Evolutionary conservation across 2,888 invertebrate species (phyloP), one percentile per base, ranked within the genome.

Genomic region (Agrochola litura): DNA sequence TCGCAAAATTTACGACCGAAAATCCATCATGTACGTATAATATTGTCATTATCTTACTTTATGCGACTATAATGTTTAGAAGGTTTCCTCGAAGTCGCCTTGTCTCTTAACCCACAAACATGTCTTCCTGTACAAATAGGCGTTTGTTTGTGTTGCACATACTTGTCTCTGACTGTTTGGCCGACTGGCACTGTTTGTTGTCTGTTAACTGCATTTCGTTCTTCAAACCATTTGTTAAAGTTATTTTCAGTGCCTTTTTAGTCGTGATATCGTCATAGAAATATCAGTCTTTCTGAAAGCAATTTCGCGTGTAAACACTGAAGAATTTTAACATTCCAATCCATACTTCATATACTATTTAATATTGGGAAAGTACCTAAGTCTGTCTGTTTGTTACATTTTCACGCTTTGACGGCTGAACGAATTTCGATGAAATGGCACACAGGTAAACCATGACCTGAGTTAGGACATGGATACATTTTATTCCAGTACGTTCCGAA

Each of bases 111-210:
- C 85, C 77, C 49, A 85, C 73, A 77, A 73, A 85, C 67, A 22
- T 25, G 41, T 80, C 79, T 88, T 81, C 83, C 86, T 88, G 69
- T 71, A 77, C 78, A 81, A 83, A 83, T 65, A 86, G 63, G 16
- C 41, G 52, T 70, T 66, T 79, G 69, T 83, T 83, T 88, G 77
- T 52, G 41, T 67, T 72, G 75, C 70, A 74, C 76, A 75, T 83
- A 82, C 78, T 41, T 71, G 30, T 60, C 43, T 79, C 61, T 37
- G 68, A 71, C 46, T 71, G 68, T 72, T 75, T 75, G 68, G 37
- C 52, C 75, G 68, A 74, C 75, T 74, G 74, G 67, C 67, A 60
- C 54, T 64, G 19, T 74, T 58, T 64, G 19, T 74, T 58, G 14
- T 58, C 54, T 79, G 25, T 54, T 72, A 69, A 73, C 83, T 73